Evolutionary conservation across 2,888 invertebrate species (phyloP), one percentile per base, ranked within the genome.

Genomic region (Tachina lurida): DNA sequence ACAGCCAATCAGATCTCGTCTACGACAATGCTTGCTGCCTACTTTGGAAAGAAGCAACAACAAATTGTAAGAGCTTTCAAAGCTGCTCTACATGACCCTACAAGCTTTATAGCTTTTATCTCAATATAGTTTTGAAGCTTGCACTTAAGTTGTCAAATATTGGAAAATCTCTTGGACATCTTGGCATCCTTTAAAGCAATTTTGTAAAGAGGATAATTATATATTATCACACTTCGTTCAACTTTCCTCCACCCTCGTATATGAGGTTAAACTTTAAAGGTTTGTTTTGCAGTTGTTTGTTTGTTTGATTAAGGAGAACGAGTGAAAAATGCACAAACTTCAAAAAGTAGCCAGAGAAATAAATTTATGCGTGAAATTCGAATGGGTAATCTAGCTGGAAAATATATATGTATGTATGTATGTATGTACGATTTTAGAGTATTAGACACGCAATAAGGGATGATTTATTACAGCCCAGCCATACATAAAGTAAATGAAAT

Each of bases 341-440:
- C 39, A 45, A 68, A 60, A 9, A 63, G 49, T 58, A 52, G 67
- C 19, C 58, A n/a, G 31, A 52, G 43, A 77, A 56, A 63, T 62
- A 85, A 86, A 86, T 83, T 83, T 86, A 86, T 86, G 86, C 86
- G 77, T 79, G 79, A 86, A 71, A 75, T 67, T 54, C 71, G 65
- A 78, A 65, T 81, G 70, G 54, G 13, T 79, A 70, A 62, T 54
- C n/a, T 73, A 49, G 17, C 41, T 74, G 58, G 62, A 62, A 65
- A 49, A 41, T 49, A 41, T 71, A 31, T n/a, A n/a, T n/a, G n/a
- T n/a, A n/a, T n/a, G n/a, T n/a, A n/a, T 31, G 2, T 31, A 68
- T 54, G 60, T 60, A 73, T 73, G 39, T 56, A 68, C 13, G 22
- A 68, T 65, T 65, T 82, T 73, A 58, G 56, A 62, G 54, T 73